phyloP scores from a whole-genome alignment of 2,113 vertebrate genomes.

The Callospermophilus lateralis region DNA sequence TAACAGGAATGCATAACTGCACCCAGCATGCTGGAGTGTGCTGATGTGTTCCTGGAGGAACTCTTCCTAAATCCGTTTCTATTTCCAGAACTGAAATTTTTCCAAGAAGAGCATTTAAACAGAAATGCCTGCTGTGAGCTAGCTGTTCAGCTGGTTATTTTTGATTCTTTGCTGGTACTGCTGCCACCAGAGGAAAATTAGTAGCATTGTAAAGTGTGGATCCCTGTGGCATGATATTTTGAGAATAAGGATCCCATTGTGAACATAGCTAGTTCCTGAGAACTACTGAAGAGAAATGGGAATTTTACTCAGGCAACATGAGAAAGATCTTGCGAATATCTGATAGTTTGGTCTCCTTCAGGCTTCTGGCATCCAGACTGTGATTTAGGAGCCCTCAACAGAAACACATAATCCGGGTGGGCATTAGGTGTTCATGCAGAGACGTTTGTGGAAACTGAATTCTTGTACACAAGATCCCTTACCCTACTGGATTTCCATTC shows the following conservation, averaged over 20 bases:
- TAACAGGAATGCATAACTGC: neutral
- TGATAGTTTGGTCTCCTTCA: neutral
- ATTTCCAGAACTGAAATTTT: constrained; percentile 1
- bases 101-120: neutral
- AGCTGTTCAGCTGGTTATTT: neutral
- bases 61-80: neutral
- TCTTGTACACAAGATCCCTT: neutral
- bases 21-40: neutral
- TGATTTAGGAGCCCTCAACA: neutral
- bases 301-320: neutral
- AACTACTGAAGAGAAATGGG: neutral
- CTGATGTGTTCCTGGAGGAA: neutral
- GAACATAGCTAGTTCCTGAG: neutral
- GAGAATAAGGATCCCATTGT: neutral
- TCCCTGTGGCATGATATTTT: constrained; percentile 11
- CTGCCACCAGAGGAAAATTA: constrained; percentile 57
- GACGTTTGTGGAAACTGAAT: neutral
- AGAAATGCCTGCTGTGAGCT: neutral
- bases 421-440: neutral
- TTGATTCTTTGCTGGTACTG: constrained; percentile 50
- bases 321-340: neutral
- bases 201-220: neutral
- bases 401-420: neutral
- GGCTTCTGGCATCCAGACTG: neutral
- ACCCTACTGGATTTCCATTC: neutral